phyloP scores from a whole-genome alignment of 1,140 invertebrate genomes.

The Carposina sasakii region DNA sequence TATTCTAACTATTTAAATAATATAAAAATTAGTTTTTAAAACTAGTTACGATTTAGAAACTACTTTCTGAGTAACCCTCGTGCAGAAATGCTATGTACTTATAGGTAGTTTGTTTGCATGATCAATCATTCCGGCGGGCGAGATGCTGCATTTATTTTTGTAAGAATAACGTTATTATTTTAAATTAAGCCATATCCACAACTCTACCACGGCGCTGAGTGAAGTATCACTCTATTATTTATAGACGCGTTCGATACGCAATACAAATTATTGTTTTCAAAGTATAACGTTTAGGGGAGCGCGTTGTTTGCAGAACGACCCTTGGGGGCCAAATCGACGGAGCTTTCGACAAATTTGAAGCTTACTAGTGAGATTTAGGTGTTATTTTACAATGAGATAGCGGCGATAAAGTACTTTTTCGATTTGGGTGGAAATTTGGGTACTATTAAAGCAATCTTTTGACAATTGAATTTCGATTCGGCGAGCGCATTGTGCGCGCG shows the following conservation, averaged over 20 bases:
- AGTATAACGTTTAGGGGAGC: constrained; percentile 71
- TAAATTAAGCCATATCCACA: constrained; percentile 29
- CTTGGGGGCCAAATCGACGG: constrained; percentile 34
- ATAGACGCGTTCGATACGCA: constrained; percentile 70
- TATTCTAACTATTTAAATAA: too few species aligned
- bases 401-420: constrained; percentile 46
- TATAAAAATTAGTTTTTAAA: too few species aligned
- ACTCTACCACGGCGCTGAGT: constrained; percentile 37
- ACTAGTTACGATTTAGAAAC: too few species aligned
- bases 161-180: constrained; percentile 20
- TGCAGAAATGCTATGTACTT: too few species aligned
- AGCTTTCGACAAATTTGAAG: constrained; percentile 34
- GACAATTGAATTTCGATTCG: constrained; percentile 70
- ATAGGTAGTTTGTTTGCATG: too few species aligned
- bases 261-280: constrained; percentile 73
- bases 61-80: too few species aligned
- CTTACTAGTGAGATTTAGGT: constrained; percentile 41
- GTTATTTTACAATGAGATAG: constrained; percentile 35
- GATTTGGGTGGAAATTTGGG: constrained; percentile 35
- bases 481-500: constrained; percentile 45
- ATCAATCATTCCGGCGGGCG: too few species aligned
- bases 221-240: constrained; percentile 71
- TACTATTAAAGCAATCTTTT: constrained; percentile 68
- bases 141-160: constrained; percentile 9
- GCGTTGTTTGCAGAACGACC: constrained; percentile 65